Base-by-base conservation (phyloP, 2,113 vertebrate genomes). In the Siniperca chuatsi region DNA sequence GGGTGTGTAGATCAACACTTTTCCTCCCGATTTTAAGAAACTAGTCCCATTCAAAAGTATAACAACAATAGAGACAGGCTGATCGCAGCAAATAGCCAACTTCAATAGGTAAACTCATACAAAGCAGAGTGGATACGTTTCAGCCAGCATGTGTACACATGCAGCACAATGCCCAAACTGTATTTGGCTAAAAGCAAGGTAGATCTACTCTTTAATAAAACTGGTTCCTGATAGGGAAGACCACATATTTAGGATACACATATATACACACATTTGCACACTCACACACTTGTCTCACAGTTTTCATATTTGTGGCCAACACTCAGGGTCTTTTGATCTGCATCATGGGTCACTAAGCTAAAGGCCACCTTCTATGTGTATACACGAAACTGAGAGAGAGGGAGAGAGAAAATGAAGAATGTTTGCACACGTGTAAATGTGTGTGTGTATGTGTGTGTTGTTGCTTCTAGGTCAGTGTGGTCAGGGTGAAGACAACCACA, bases 401-500 rank as follows among this genome's bases (percentile, higher is more conserved):
- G 25, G 37, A 71, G 64, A 84, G 42, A 84, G 50, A 80, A 70
- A 79, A 88, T 78, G n/a, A 82, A 75, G n/a, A 82, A 75, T 82
- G 67, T 90, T 84, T 86, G 75, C 79, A 61, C 71, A 61, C 69
- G 75, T 90, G 83, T 81, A 70, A 58, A 25, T 69, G 65, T 60
- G 69, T 73, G 69, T 75, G 54, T 23, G 74, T 81, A 85, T 78
- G 67, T 50, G 68, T 73, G 69, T 70, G 61, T 79, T 48, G 71
- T 70, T 76, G 87, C 85, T 85, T 91, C 86, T 92, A 78, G 92
- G 92, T 92, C 90, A 92, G 82, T 81, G 78, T 92, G 87, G 84
- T 80, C 81, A 85, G 84, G 67, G 83, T 84, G 88, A 91, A 92
- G 86, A 90, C 84, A 85, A 81, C 81, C 89, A 78, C 75, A 88